Conservation (phyloP, 2,888 invertebrate genomes). For the Kryphioiulus occultus region DNA sequence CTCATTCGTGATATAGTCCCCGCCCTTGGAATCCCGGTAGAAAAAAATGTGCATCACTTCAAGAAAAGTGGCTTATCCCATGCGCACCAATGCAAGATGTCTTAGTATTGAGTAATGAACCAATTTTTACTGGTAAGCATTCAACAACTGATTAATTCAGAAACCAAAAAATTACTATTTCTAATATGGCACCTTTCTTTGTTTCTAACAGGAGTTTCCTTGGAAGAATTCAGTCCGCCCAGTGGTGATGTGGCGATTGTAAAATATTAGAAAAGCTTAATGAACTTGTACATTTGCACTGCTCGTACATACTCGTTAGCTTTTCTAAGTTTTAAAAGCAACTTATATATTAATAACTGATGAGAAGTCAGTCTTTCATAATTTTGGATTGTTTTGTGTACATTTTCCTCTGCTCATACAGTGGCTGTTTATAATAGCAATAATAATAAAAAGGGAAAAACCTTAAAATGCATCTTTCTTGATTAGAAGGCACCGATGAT, state of each 20-base stretch:
- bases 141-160: background rate
- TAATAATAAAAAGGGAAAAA: background rate
- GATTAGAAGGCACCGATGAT: background rate
- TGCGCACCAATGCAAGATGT: slow-evolving; percentile 48
- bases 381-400: slow-evolving; percentile 49
- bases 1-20: background rate
- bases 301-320: slow-evolving; percentile 18
- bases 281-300: background rate
- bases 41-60: slow-evolving; percentile 48
- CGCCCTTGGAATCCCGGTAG: slow-evolving; percentile 51
- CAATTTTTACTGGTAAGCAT: slow-evolving; percentile 47
- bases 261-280: background rate
- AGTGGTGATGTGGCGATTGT: slow-evolving; percentile 47
- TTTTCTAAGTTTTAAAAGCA: slow-evolving; percentile 33
- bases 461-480: background rate
- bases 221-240: slow-evolving; percentile 31
- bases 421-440: slow-evolving; percentile 43
- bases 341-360: slow-evolving; percentile 39
- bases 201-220: background rate
- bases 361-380: slow-evolving; percentile 41
- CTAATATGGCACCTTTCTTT: background rate
- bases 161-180: background rate
- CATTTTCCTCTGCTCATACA: slow-evolving; percentile 46
- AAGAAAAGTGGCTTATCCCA: slow-evolving; percentile 47
- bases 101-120: slow-evolving; percentile 45